Base-by-base conservation (phyloP, 2,888 invertebrate genomes). In the Gari tellinella region DNA sequence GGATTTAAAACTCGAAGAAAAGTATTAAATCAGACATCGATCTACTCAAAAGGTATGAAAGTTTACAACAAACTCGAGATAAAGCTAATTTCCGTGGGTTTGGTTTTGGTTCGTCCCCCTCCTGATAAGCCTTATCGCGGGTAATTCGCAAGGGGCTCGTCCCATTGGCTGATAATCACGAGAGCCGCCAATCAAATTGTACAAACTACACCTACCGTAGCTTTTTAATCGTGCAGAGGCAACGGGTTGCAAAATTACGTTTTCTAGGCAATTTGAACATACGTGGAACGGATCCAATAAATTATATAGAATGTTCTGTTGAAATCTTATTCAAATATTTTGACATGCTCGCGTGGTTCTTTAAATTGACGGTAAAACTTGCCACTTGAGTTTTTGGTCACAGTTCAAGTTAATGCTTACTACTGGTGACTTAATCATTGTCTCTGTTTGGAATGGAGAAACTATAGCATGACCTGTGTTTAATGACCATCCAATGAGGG, bases 251-350 rank as follows among this genome's bases (percentile, higher is more conserved):
- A 31, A 45, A 48, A 52, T 65, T 69, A 57, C 56, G 62, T 65
- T 75, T 72, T 61, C 72, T 56, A 46, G 55, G 65, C 61, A 68
- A 60, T 64, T 65, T 74, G 43, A 68, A 74, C 55, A 60, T 57
- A 25, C 37, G 66, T 58, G 55, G 68, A 64, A 53, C 48, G 65
- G 61, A 65, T 73, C 66, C 78, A 78, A 73, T 65, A 66, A 63
- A 69, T 69, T 58, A 66, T 72, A 65, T 63, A 63, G 48, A 19
- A 53, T 45, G 43, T 53, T 56, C 48, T 74, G 74, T 67, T 78
- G 73, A 78, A 74, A 78, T 56, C 63, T 48, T 67, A 52, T 74
- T 78, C 56, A 70, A 78, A 64, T 74, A 73, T 74, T 78, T 78
- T 70, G 78, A 70, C 63, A 78, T 73, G 74, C 60, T 64, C 78